Percentiles rank a stretch among this genome's conserved stretches.
Conservation (phyloP, 2,797 vertebrate species). For the Onychomys arenicola region DNA sequence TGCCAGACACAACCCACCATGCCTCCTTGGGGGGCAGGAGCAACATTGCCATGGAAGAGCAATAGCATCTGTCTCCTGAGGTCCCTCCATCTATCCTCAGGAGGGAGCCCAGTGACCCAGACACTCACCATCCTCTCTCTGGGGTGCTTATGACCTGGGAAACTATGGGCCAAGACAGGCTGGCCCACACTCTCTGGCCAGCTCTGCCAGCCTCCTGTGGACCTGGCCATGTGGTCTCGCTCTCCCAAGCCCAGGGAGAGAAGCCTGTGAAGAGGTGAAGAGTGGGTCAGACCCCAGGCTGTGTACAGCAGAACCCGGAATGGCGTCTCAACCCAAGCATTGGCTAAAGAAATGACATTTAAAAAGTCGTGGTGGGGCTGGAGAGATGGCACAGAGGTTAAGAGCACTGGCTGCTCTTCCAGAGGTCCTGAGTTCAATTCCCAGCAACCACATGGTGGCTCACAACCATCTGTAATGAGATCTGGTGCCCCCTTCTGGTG, state of each 20-base stretch:
- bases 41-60: constrained; percentile 54
- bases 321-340: too few relatives aligned
- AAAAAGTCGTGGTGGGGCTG: background rate
- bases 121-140: background rate
- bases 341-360: background rate
- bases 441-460: too few relatives aligned
- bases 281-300: background rate
- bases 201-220: background rate
- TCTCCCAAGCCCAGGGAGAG: accelerated
- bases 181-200: accelerated
- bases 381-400: too few relatives aligned
- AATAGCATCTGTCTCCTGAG: constrained; percentile 53
- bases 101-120: background rate
- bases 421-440: too few relatives aligned
- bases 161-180: background rate
- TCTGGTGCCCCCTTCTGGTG: too few relatives aligned
- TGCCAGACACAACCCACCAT: constrained; percentile 56
- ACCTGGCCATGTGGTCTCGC: accelerated
- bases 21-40: constrained; percentile 57
- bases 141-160: accelerated
- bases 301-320: background rate
- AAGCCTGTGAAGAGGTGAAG: background rate
- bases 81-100: background rate
- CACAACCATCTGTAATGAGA: too few relatives aligned
- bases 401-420: too few relatives aligned